phyloP scores from a whole-genome alignment of 2,888 invertebrate genomes.

The Pyrrhosoma nymphula region DNA sequence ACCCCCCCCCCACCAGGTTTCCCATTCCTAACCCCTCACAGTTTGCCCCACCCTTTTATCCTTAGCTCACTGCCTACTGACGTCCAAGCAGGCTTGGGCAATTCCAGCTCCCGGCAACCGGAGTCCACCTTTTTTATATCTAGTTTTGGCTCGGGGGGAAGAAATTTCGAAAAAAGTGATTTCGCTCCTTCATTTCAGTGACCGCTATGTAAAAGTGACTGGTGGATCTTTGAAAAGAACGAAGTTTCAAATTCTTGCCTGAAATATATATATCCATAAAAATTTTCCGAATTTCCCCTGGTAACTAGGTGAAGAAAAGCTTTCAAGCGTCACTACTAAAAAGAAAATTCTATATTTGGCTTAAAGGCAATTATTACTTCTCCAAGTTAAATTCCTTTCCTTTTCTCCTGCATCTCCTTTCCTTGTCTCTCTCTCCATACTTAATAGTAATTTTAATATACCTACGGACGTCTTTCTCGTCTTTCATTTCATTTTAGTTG shows the following conservation, averaged over 20 bases:
- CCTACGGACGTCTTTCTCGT: too few species aligned
- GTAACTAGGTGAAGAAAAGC: background rate
- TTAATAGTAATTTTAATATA: too few species aligned
- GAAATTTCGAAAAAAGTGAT: background rate
- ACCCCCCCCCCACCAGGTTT: background rate
- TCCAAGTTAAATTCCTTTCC: too few species aligned
- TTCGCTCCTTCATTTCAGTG: background rate
- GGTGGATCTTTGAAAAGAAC: background rate
- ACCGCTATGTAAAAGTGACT: background rate
- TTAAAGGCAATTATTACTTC: too few species aligned
- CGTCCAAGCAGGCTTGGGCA: background rate
- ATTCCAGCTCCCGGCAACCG: background rate
- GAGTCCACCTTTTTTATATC: background rate
- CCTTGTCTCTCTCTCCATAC: too few species aligned
- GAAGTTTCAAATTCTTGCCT: background rate
- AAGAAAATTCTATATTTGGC: background rate
- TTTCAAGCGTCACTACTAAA: background rate
- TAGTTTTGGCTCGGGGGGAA: background rate
- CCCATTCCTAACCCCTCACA: background rate
- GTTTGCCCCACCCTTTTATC: background rate
- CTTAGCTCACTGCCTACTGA: background rate
- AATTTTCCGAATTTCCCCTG: too few species aligned
- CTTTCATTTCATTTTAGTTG: too few species aligned
- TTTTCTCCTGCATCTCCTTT: too few species aligned
- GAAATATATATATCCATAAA: background rate